Evolutionary conservation across 1,140 invertebrate genomes (phyloP), one percentile per base, ranked within the genome.

Genomic region (Ceratosolen fusciceps): DNA sequence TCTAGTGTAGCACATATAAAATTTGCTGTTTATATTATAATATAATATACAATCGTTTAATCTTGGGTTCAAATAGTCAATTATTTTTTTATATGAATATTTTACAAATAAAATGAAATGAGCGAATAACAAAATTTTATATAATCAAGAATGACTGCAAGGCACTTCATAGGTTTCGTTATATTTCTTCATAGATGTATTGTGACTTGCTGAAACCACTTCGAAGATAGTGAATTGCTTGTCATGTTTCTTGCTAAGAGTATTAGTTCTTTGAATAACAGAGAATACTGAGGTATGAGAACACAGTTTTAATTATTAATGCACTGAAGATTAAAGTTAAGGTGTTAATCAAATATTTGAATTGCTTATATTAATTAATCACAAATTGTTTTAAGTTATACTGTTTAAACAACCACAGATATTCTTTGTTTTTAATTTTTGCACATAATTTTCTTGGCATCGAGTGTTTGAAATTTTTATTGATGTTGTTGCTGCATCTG

Each of bases 401-500:
- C 31, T 80, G 70, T 68, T 34, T 72, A 74, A 52, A 8, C 49
- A 52, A 58, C 68, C 68, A 68, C 60, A 80, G 65, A 71, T 10
- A 71, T 80, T 71, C n/a, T 47, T 70, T n/a, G 16, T 56, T 26
- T 73, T 79, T 31, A 80, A 31, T 71, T 73, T 24, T 21, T 79
- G 70, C 71, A 68, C 52, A 67, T 52, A 31, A 10, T 34, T 62
- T 83, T 84, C 84, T 87, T 87, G 88, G 87, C 88, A 90, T 86
- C 85, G 87, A 78, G 83, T 85, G 85, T 80, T 67, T 49, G 65
- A 80, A 77, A n/a, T 77, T 79, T 77, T 90, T 89, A 91, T 56
- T 86, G 92, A 87, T 95, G 92, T 86, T 95, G 94, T 83, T 93
- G 90, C 85, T 93, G 92, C 92, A 96, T 96, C 90, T 96, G 95